Percentiles rank a stretch among this genome's conserved stretches.
Conservation (phyloP, 1,140 invertebrate species). For the Leptoteleia sp. region DNA sequence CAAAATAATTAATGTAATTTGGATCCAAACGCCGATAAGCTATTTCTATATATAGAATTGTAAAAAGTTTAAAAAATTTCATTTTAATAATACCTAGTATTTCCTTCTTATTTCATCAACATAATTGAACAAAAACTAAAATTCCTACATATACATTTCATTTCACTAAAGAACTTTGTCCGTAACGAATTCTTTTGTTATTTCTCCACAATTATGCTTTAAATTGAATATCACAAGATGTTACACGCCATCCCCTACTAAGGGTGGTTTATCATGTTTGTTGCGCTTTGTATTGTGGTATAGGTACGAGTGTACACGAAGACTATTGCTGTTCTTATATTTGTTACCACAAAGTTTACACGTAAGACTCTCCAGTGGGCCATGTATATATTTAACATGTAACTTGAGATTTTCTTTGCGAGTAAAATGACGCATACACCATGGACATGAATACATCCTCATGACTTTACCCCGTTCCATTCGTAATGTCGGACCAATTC, state of each 20-base stretch:
- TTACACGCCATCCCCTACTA: slow-evolving; percentile 68
- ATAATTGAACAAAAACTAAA: background rate
- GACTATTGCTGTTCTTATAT: slow-evolving; percentile 81
- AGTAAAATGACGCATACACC: slow-evolving; percentile 79
- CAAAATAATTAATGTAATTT: no score
- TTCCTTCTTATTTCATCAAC: no score
- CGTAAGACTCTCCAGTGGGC: slow-evolving; percentile 79
- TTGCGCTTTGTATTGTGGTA: slow-evolving; percentile 80
- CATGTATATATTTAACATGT: slow-evolving; percentile 79
- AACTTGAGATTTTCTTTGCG: slow-evolving; percentile 80
- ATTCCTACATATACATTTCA: background rate
- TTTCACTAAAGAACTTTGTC: slow-evolving; percentile 3
- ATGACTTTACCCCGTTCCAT: slow-evolving; percentile 78
- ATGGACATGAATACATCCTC: slow-evolving; percentile 79
- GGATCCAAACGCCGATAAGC: no score
- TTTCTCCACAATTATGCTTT: slow-evolving; percentile 30
- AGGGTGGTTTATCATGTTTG: slow-evolving; percentile 72
- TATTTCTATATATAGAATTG: no score
- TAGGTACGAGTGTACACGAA: slow-evolving; percentile 81
- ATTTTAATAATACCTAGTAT: no score
- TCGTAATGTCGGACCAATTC: slow-evolving; percentile 76
- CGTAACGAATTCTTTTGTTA: slow-evolving; percentile 28
- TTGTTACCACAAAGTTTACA: slow-evolving; percentile 80
- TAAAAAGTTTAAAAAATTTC: no score
- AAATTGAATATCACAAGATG: slow-evolving; percentile 52